phyloP scores from a whole-genome alignment of 2,797 vertebrate genomes.

The Anisognathus igniventris region DNA sequence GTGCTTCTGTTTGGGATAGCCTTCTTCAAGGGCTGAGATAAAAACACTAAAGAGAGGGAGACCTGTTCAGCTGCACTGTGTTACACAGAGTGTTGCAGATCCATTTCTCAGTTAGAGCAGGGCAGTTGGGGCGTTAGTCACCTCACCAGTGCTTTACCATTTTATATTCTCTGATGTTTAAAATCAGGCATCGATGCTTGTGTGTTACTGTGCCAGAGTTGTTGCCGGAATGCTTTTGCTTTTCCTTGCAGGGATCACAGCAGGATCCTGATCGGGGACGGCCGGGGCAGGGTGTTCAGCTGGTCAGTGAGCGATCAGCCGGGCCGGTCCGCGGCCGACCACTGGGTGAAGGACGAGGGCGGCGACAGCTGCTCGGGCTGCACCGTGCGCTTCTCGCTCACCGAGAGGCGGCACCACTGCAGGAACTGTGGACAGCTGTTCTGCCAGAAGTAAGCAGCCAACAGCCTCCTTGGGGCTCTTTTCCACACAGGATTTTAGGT shows the following conservation, averaged over 20 bases:
- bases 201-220: rapidly evolving
- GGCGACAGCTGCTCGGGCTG: conserved; percentile 95
- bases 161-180: rapidly evolving
- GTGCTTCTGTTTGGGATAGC: background rate
- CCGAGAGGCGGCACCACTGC: conserved; percentile 94
- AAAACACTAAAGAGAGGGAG: background rate
- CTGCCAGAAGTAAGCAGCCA: conserved; percentile 91
- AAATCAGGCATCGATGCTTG: rapidly evolving
- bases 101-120: background rate
- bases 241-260: conserved; percentile 88
- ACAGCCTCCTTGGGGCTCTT: background rate
- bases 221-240: background rate
- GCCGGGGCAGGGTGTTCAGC: conserved; percentile 94
- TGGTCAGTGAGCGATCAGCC: conserved; percentile 98
- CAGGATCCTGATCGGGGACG: conserved; percentile 92
- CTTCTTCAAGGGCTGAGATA: background rate
- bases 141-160: rapidly evolving
- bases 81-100: background rate
- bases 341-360: conserved; percentile 98
- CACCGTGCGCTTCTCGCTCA: conserved; percentile 91
- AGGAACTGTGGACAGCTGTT: conserved; percentile 98
- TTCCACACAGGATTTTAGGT: background rate
- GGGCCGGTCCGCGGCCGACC: conserved; percentile 92
- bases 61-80: background rate
- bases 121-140: rapidly evolving